Percentiles rank a stretch among this genome's conserved stretches.
These are phyloP conservation scores for Dryoscopus gambensis DNA, from an alignment of 2,113 vertebrate species.

Conservation along the genomic window DNA sequence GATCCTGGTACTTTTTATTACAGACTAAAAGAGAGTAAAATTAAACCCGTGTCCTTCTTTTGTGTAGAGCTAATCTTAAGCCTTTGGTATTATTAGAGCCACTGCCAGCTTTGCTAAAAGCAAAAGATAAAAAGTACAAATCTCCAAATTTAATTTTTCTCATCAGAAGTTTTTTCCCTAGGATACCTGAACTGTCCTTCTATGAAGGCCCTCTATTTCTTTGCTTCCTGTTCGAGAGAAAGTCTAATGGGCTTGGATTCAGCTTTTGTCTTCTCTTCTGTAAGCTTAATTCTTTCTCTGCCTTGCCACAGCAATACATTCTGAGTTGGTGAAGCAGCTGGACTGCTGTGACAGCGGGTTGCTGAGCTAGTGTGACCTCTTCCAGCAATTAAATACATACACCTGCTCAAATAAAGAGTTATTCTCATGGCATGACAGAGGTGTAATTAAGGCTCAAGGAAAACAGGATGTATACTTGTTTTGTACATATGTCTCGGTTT, in stretches of 20 bases:
- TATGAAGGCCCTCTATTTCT: not conserved
- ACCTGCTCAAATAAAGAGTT: not conserved
- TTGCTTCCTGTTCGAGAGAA: not conserved
- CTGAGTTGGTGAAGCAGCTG: not conserved
- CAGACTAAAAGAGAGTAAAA: not conserved
- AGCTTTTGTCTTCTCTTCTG: not conserved
- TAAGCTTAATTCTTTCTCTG: not conserved
- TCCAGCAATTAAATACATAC: not conserved
- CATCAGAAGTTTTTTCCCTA: not conserved
- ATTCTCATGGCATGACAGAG: not conserved
- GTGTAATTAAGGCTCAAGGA: not conserved
- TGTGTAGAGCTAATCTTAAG: not conserved
- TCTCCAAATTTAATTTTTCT: not conserved
- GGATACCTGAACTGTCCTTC: not conserved
- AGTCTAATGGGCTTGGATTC: not conserved
- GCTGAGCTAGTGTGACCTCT: not conserved
- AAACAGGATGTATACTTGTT: not conserved
- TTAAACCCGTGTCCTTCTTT: not conserved
- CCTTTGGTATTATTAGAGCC: not conserved
- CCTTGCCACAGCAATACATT: not conserved
- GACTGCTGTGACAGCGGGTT: not conserved
- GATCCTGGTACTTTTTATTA: not conserved
- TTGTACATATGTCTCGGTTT: not conserved
- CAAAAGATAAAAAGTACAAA: not conserved
- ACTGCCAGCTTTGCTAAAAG: not conserved